A percentile compares a stretch with the other conserved stretches of the same genome.
Evolutionary conservation across 2,113 vertebrate species (phyloP).

Genomic region (Passer montanus): DNA sequence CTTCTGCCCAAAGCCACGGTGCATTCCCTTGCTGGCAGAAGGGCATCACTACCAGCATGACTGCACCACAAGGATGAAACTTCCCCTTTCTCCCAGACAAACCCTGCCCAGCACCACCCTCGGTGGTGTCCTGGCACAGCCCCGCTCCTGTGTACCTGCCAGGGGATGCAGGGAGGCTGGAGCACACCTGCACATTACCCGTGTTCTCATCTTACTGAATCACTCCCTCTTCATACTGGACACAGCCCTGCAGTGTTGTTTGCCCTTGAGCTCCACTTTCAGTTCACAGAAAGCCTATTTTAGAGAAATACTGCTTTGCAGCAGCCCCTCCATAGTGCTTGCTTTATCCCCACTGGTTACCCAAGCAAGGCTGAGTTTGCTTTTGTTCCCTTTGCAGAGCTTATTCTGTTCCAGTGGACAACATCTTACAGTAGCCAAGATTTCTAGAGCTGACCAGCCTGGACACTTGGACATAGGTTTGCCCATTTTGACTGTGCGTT

Average conservation of each 20-base stretch:
- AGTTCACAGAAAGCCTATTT: neutral
- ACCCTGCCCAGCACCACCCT: neutral
- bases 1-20: neutral
- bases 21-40: neutral
- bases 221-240: neutral
- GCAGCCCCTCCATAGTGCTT: neutral
- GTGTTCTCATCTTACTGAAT: neutral
- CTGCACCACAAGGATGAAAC: fast-evolving
- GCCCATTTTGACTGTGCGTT: neutral
- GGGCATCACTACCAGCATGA: neutral
- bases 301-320: neutral
- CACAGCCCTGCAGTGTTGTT: neutral
- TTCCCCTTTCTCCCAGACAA: neutral
- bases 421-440: neutral
- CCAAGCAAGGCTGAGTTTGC: neutral
- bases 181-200: neutral
- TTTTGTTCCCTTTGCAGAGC: neutral
- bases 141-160: fast-evolving
- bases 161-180: neutral
- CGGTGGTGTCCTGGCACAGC: fast-evolving
- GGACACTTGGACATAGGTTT: fast-evolving
- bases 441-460: neutral
- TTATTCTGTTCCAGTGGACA: neutral
- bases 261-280: neutral
- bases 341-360: neutral